A percentile compares a stretch with the other conserved stretches of the same genome.
Evolutionary conservation across 2,888 invertebrate genomes (phyloP).

Genomic region (Anthophora plumipes): DNA sequence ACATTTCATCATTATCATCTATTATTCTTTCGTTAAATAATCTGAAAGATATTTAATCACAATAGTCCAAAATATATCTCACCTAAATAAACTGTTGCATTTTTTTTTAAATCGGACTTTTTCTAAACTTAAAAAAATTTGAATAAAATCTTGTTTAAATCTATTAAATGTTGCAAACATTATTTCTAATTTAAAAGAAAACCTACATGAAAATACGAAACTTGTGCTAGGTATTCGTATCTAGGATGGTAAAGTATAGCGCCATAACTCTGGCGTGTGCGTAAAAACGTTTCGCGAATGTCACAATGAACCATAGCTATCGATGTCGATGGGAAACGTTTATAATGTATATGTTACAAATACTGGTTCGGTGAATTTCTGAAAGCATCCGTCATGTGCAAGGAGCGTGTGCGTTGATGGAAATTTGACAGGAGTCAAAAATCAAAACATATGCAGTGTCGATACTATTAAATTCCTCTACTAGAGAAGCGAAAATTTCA

Average conservation of each 20-base stretch:
- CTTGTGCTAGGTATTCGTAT: neutral
- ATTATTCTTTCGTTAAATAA: neutral
- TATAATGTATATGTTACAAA: conserved; percentile 50
- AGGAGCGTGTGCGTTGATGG: conserved; percentile 29
- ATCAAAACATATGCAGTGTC: conserved; percentile 30
- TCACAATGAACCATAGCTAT: conserved; percentile 8
- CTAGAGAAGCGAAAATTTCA: conserved; percentile 2
- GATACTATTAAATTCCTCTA: conserved; percentile 28
- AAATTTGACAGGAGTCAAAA: conserved; percentile 39
- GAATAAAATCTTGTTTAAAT: neutral
- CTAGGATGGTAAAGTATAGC: neutral
- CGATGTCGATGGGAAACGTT: conserved; percentile 43
- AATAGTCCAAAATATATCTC: neutral
- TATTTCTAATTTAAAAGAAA: neutral
- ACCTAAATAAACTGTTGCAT: neutral
- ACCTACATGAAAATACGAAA: neutral
- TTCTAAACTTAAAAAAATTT: neutral
- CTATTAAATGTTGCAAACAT: neutral
- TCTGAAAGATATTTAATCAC: neutral
- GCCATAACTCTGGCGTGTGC: neutral
- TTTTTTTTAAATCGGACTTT: no score
- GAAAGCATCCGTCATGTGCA: conserved; percentile 51
- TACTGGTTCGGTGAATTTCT: conserved; percentile 33
- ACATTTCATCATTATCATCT: neutral
- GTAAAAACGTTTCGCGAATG: conserved; percentile 25